Conservation (phyloP, 2,888 invertebrate species). For the Nematopogon swammerdamellus region DNA sequence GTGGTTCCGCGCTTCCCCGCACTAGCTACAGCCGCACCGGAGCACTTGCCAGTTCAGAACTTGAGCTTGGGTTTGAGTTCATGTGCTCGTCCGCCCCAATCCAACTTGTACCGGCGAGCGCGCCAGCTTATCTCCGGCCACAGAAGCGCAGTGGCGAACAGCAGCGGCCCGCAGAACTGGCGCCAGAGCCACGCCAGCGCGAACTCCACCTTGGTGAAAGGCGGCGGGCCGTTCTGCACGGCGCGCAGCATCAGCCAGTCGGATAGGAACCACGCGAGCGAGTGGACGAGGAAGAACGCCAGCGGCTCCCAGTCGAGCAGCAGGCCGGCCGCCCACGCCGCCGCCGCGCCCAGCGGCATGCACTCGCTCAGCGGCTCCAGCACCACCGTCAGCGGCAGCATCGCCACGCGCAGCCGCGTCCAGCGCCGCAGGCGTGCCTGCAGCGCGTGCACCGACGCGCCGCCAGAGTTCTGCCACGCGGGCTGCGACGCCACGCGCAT, state of each 20-base stretch:
- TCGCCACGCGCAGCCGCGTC: conserved; percentile 93
- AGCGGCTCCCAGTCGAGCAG: conserved; percentile 87
- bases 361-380: conserved; percentile 96
- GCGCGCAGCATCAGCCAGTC: conserved; percentile 91
- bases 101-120: conserved; percentile 83
- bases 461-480: conserved; percentile 93
- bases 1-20: no score
- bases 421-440: conserved; percentile 85
- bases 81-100: conserved; percentile 95
- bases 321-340: conserved; percentile 81
- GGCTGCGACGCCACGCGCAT: conserved; percentile 90
- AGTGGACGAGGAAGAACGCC: conserved; percentile 89
- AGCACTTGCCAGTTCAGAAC: conserved; percentile 40
- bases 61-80: conserved; percentile 76
- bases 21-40: neutral
- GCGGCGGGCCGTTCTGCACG: conserved; percentile 88
- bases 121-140: conserved; percentile 93
- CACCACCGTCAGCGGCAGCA: conserved; percentile 89
- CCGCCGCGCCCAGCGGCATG: conserved; percentile 86
- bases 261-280: conserved; percentile 91
- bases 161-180: conserved; percentile 85
- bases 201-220: conserved; percentile 94
- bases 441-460: conserved; percentile 80
- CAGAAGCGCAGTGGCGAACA: conserved; percentile 82
- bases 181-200: conserved; percentile 93